Percentiles rank a stretch among this genome's conserved stretches.
Conservation (phyloP, 2,113 vertebrate species). For the Ceyx cyanopectus region DNA sequence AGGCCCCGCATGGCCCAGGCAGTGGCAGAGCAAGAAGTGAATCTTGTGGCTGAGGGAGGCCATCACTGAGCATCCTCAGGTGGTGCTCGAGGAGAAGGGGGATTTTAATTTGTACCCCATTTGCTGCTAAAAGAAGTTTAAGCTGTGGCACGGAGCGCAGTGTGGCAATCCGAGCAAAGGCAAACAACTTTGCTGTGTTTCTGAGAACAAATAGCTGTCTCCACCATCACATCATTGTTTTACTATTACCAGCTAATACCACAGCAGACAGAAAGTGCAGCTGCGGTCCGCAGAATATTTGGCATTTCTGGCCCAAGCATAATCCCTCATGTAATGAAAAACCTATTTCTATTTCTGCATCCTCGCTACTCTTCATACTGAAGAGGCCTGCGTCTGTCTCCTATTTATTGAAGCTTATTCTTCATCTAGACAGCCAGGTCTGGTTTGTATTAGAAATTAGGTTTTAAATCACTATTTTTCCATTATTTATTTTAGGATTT, state of each 20-base stretch:
- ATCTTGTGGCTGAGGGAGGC: background rate
- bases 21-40: too few species aligned
- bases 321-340: constrained; percentile 86
- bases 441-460: constrained; percentile 84
- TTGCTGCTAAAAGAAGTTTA: constrained; percentile 61
- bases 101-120: constrained; percentile 64
- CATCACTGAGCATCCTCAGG: constrained; percentile 8
- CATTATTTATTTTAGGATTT: constrained; percentile 84
- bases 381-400: constrained; percentile 80
- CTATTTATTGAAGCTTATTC: constrained; percentile 85
- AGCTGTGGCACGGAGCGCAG: constrained; percentile 32
- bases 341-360: constrained; percentile 83
- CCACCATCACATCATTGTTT: constrained; percentile 73
- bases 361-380: constrained; percentile 80
- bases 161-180: constrained; percentile 64
- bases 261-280: constrained; percentile 77
- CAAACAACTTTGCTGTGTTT: constrained; percentile 68
- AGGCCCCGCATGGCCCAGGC: background rate
- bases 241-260: constrained; percentile 87
- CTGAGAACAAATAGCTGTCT: constrained; percentile 70
- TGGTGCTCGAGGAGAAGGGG: constrained; percentile 32
- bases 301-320: constrained; percentile 75
- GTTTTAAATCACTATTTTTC: constrained; percentile 84
- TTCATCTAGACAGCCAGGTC: constrained; percentile 80
- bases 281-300: constrained; percentile 77